Base-by-base conservation (phyloP, 2,113 vertebrate species). In the Emydocephalus ijimae region DNA sequence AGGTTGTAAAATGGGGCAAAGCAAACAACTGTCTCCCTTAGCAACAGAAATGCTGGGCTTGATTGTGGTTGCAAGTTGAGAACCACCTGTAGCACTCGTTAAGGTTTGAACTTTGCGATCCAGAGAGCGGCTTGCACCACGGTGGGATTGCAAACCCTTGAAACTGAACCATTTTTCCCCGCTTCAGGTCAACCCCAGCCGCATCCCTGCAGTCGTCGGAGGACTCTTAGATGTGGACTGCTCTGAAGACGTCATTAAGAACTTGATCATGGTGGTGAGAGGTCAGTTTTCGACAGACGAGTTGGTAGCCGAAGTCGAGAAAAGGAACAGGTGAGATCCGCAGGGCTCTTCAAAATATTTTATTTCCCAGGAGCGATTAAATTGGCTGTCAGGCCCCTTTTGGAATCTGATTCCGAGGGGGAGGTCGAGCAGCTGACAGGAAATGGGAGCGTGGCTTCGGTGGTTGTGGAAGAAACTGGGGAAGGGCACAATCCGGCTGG, bases 231-330 rank as follows among this genome's bases (percentile, higher is more conserved):
- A 99, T 92, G 98, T 99, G 48, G 99, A 99, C 94, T 99, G 98
- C 95, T 98, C 98, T 43, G 99, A 99, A 96, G 98, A 99, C 92
- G 98, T 99, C 81, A 99, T 99, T 94, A 99, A 98, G 96, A 99
- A 98, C 94, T 97, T 99, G 91, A 98, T 99, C 95, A 98, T 98
- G 98, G 98, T 98, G 90, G 98, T 99, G 92, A 98, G 98, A 96
- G 99, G 99, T 59, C 98, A 99, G 92, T 99, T 99, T 96, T 99
- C 98, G 89, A 99, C 98, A 2, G 99, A 99, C 92, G 98, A 99
- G 92, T 96, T 99, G 92, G 99, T 99, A 93, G 98, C 98, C 10
- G 98, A 99, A 97, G 99, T 98, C 52, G 99, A 99, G 95, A 99
- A 99, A 95, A 98, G 98, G 96, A 99, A 99, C 96, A 96, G 99